phyloP scores from a whole-genome alignment of 2,888 invertebrate species.

The Xestoiulus laeticollis region DNA sequence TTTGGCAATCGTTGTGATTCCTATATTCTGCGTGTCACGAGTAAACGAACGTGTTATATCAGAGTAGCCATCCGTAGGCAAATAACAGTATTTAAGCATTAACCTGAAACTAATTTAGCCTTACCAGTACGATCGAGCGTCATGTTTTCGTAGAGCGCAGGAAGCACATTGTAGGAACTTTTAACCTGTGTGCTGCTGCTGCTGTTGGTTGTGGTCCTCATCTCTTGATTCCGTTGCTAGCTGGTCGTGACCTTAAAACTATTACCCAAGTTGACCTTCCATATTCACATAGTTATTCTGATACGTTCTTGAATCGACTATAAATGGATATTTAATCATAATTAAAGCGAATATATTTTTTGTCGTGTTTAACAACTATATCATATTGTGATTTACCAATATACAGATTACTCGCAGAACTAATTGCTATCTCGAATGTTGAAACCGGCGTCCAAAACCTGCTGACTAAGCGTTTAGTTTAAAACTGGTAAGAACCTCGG shows the following conservation, averaged over 20 bases:
- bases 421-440: background rate
- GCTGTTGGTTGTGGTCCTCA: no score
- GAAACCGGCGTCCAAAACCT: background rate
- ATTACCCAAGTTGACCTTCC: conserved; percentile 39
- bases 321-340: conserved; percentile 36
- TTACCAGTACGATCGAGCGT: conserved; percentile 23
- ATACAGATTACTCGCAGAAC: background rate
- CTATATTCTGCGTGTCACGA: background rate
- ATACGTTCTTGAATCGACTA: conserved; percentile 35
- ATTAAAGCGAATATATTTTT: conserved; percentile 36
- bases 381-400: conserved; percentile 39
- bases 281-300: conserved; percentile 39
- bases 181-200: no score
- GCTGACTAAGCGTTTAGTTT: background rate
- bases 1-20: conserved; percentile 43
- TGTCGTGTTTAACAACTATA: conserved; percentile 41
- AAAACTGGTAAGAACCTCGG: background rate
- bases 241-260: conserved; percentile 25
- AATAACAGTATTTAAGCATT: conserved; percentile 32
- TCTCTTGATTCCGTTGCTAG: background rate
- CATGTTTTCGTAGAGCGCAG: background rate
- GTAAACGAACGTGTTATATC: conserved; percentile 21
- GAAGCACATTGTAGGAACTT: conserved; percentile 8
- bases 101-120: conserved; percentile 43
- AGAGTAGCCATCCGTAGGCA: conserved; percentile 21